A percentile compares a stretch with the other conserved stretches of the same genome.
Conservation (phyloP, 2,888 invertebrate species). For the Acleris holmiana region DNA sequence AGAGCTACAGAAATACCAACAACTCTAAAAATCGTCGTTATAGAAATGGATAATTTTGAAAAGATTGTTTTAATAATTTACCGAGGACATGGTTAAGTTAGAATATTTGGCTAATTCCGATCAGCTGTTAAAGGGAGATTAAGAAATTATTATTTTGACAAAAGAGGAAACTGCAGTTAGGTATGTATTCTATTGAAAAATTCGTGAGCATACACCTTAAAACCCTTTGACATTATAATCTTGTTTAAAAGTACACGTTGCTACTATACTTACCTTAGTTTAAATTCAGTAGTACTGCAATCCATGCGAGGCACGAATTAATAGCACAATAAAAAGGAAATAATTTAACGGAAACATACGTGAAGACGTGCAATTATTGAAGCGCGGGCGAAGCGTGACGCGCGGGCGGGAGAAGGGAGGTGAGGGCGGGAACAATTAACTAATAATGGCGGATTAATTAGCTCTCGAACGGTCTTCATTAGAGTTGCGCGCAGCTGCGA, state of each 20-base stretch:
- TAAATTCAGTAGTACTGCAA: conserved; percentile 6
- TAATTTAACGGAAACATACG: conserved; percentile 46
- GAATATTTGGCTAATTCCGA: too few species aligned
- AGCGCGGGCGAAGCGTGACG: conserved; percentile 51
- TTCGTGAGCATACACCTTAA: too few species aligned
- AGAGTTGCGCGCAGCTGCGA: conserved; percentile 35
- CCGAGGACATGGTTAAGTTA: too few species aligned
- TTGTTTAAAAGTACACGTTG: not conserved
- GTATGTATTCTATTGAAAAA: too few species aligned
- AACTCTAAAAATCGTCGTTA: too few species aligned
- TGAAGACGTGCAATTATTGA: conserved; percentile 47
- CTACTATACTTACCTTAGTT: not conserved
- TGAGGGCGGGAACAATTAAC: conserved; percentile 58
- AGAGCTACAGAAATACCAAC: too few species aligned
- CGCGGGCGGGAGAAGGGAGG: conserved; percentile 42
- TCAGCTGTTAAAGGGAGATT: too few species aligned
- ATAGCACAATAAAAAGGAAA: conserved; percentile 39
- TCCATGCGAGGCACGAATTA: conserved; percentile 10
- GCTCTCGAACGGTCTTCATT: conserved; percentile 50
- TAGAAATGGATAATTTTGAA: too few species aligned
- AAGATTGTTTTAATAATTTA: too few species aligned
- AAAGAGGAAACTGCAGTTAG: too few species aligned
- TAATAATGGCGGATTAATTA: conserved; percentile 73
- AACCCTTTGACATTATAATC: too few species aligned
- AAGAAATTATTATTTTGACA: too few species aligned